Evolutionary conservation across 2,113 vertebrate species (phyloP).

Genomic region (Dicaeum eximium): DNA sequence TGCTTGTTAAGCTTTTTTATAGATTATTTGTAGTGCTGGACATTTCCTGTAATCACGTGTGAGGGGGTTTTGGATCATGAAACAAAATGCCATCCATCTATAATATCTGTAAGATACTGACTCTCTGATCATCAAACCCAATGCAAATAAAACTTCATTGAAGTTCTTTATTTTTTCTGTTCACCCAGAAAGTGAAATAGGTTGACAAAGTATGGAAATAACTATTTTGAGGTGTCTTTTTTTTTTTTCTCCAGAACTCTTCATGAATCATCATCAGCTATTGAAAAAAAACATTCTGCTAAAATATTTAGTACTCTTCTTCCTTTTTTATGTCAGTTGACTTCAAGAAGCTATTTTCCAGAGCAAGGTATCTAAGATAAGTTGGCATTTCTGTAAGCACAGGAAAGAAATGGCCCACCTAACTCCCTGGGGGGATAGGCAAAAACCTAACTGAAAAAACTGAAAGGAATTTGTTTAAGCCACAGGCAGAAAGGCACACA

Average conservation of each 20-base stretch:
- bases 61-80: neutral
- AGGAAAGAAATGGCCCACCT: neutral
- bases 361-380: neutral
- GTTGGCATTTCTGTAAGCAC: neutral
- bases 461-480: neutral
- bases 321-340: neutral
- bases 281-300: constrained; percentile 27
- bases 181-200: constrained; percentile 16
- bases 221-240: neutral
- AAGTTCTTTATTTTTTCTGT: neutral
- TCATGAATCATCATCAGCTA: constrained; percentile 26
- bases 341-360: neutral
- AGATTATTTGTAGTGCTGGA: neutral
- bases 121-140: neutral
- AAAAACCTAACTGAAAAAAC: neutral
- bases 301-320: neutral
- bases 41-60: neutral
- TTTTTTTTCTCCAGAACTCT: neutral
- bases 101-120: neutral
- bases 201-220: neutral
- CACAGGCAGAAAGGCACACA: neutral
- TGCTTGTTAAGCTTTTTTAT: neutral
- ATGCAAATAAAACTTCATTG: neutral
- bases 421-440: neutral
- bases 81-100: neutral